Evolutionary conservation across 2,888 invertebrate species (phyloP).

Genomic region (Dynastes maya): DNA sequence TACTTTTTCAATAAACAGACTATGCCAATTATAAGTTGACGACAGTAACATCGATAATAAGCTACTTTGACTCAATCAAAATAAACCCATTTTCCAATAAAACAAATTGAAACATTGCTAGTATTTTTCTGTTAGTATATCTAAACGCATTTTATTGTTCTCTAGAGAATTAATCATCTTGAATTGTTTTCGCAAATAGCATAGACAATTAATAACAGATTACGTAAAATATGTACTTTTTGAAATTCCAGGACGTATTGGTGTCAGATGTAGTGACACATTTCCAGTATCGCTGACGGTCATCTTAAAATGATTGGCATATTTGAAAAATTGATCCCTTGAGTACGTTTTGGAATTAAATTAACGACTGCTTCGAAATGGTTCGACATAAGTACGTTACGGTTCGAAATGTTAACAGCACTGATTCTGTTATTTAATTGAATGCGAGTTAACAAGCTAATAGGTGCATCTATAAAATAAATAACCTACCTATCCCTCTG

Average conservation of each 20-base stretch:
- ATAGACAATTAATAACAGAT: neutral
- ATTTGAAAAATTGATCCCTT: neutral
- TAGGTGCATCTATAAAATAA: neutral
- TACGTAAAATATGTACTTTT: neutral
- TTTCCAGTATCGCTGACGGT: neutral
- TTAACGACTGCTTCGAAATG: neutral
- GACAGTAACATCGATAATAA: neutral
- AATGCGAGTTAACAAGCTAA: conserved; percentile 2
- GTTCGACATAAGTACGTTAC: conserved; percentile 4
- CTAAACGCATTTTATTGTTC: neutral
- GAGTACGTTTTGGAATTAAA: neutral
- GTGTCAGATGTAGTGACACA: neutral
- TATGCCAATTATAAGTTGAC: too few species aligned
- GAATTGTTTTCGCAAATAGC: neutral
- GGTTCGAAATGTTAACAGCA: conserved; percentile 18
- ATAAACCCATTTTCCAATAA: neutral
- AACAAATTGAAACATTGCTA: neutral
- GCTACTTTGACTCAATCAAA: neutral
- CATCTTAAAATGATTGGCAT: neutral
- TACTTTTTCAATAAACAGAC: too few species aligned
- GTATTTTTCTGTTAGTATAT: neutral
- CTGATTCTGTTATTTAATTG: conserved; percentile 11
- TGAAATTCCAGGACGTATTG: neutral
- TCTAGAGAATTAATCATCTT: neutral
- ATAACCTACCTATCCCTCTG: neutral